A percentile compares a stretch with the other conserved stretches of the same genome.
Conservation (phyloP, 2,113 vertebrate genomes). For the Polypterus bichir region DNA sequence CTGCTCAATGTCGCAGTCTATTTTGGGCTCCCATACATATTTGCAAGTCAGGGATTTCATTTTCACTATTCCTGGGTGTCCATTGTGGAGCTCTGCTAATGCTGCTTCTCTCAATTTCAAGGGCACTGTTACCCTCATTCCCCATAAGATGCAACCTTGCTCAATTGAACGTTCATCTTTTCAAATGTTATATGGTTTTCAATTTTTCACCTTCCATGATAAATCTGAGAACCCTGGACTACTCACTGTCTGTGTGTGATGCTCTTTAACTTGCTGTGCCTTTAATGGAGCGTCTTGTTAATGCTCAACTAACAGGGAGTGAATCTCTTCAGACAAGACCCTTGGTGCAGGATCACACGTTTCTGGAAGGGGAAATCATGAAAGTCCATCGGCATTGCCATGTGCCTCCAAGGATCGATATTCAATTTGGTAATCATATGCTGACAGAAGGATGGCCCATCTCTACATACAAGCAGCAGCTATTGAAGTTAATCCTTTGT, state of each 20-base stretch:
- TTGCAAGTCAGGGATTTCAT: slow-evolving; percentile 1
- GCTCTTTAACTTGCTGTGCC: not conserved
- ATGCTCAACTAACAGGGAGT: not conserved
- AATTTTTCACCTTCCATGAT: not conserved
- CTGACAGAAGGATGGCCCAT: too few species aligned
- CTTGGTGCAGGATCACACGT: too few species aligned
- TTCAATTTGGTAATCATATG: too few species aligned
- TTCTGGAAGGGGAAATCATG: too few species aligned
- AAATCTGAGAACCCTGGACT: not conserved
- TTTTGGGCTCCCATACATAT: slow-evolving; percentile 1
- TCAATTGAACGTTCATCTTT: slow-evolving; percentile 1
- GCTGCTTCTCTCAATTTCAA: not conserved
- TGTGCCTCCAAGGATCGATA: too few species aligned
- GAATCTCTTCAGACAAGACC: too few species aligned
- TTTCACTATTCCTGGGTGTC: not conserved
- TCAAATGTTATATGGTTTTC: not conserved
- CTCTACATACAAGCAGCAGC: too few species aligned
- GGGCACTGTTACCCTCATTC: not conserved
- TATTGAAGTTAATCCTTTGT: too few species aligned
- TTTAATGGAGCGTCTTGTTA: not conserved
- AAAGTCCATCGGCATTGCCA: too few species aligned
- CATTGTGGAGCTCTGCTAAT: not conserved
- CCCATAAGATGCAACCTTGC: not conserved
- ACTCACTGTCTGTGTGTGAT: not conserved
- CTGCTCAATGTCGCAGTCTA: not conserved